These are phyloP conservation scores for Scaptomyza pallida DNA, from an alignment of 1,140 invertebrate species.

Conservation along the genomic window DNA sequence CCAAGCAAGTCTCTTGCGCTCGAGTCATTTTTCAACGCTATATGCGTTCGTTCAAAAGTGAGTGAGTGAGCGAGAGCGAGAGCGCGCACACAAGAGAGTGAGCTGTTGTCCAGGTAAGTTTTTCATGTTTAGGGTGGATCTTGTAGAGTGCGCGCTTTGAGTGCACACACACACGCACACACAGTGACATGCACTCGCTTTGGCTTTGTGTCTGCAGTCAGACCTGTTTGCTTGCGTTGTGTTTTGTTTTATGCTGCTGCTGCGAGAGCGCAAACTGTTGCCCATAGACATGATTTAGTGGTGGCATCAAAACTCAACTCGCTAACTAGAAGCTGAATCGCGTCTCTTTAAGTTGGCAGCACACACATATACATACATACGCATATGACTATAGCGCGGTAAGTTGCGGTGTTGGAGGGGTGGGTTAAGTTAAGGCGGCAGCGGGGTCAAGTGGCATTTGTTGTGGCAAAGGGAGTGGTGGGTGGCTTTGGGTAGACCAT, in stretches of 20 bases:
- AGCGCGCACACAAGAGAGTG: neutral
- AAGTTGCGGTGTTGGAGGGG: neutral
- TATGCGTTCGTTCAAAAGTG: neutral
- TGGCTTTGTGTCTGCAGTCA: conserved; percentile 48
- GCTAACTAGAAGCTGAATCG: conserved; percentile 28
- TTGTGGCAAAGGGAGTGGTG: neutral
- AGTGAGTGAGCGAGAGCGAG: conserved; percentile 8
- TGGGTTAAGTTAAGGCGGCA: neutral
- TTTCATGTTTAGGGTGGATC: conserved; percentile 61
- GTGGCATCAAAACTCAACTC: conserved; percentile 25
- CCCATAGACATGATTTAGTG: conserved; percentile 56
- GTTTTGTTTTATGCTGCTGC: conserved; percentile 14
- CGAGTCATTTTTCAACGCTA: conserved; percentile 31
- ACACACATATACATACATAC: conserved; percentile 27
- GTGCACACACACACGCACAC: conserved; percentile 29
- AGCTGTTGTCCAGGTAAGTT: conserved; percentile 49
- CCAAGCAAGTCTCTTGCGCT: conserved; percentile 8
- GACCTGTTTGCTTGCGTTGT: conserved; percentile 31
- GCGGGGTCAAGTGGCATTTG: conserved; percentile 39
- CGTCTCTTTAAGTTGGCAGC: conserved; percentile 39
- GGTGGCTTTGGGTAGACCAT: neutral
- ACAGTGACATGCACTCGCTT: neutral
- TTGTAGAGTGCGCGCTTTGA: conserved; percentile 50
- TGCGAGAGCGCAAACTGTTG: conserved; percentile 23
- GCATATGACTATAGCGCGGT: neutral